Percentiles rank a stretch among this genome's conserved stretches.
These are phyloP conservation scores for Drosophila cardini DNA, from an alignment of 1,140 invertebrate genomes.

Conservation along the genomic window DNA sequence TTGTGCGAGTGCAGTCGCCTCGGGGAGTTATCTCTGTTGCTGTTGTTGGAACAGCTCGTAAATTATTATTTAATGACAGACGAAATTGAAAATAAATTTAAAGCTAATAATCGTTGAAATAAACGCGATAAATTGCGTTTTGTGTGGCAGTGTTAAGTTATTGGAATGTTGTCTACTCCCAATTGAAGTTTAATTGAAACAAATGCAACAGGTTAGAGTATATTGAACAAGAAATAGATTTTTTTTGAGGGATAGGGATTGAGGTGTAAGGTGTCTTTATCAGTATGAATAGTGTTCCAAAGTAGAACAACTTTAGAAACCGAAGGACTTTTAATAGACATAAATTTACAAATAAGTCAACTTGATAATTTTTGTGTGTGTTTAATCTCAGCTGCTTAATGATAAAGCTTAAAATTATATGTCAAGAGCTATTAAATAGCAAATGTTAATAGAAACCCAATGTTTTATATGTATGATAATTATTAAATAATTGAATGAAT, in stretches of 20 bases:
- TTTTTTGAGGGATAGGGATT: too few species aligned
- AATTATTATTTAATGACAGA: constrained; percentile 82
- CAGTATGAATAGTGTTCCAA: too few species aligned
- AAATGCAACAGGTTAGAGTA: constrained; percentile 22
- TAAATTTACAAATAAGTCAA: too few species aligned
- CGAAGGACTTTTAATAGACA: too few species aligned
- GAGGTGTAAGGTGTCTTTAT: too few species aligned
- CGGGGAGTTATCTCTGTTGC: constrained; percentile 50
- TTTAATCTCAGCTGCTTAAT: too few species aligned
- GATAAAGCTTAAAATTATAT: too few species aligned
- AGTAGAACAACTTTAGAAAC: too few species aligned
- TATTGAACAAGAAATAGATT: neutral
- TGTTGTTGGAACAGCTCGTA: constrained; percentile 56
- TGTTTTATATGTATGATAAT: too few species aligned
- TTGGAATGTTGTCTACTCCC: constrained; percentile 5
- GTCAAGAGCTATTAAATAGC: too few species aligned
- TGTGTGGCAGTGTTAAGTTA: neutral
- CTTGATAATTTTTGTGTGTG: too few species aligned
- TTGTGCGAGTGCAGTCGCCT: constrained; percentile 45
- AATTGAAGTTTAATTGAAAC: constrained; percentile 30
- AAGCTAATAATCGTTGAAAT: constrained; percentile 75
- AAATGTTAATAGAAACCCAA: neutral
- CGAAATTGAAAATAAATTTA: constrained; percentile 80
- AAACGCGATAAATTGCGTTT: constrained; percentile 49
- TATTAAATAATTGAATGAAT: too few species aligned